phyloP scores from a whole-genome alignment of 64 coral and sea anemone genomes.

The Acropora tenuis region DNA sequence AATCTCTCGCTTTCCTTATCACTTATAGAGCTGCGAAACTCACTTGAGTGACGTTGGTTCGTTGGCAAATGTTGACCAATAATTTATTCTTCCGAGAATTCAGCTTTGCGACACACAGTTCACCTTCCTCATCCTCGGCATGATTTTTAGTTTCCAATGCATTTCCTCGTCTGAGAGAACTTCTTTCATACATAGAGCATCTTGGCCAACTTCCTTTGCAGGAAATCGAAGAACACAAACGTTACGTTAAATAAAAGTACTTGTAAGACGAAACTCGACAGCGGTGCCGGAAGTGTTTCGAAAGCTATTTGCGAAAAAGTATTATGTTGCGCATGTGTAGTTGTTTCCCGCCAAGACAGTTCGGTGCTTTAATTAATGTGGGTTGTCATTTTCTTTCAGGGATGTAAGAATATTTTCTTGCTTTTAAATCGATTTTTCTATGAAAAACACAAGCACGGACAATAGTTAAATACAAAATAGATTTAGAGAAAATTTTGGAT shows the following conservation, averaged over 20 bases:
- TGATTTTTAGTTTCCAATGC: neutral
- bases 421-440: neutral
- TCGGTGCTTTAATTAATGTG: no score
- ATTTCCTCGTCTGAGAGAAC: neutral
- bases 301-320: slow-evolving; percentile 16
- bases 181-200: neutral
- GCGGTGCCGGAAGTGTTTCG: neutral
- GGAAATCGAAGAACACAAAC: neutral
- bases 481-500: neutral
- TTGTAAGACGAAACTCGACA: no score
- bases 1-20: no score
- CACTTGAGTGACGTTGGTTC: no score
- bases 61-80: no score
- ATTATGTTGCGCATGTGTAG: slow-evolving; percentile 64
- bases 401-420: neutral
- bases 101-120: neutral
- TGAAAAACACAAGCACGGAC: neutral
- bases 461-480: neutral
- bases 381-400: no score
- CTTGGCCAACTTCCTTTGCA: neutral
- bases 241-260: neutral
- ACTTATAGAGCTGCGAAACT: no score
- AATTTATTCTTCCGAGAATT: neutral
- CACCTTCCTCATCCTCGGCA: neutral
- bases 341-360: slow-evolving; percentile 74